Conservation (phyloP, 1,140 invertebrate species). For the Zophobas atratus region DNA sequence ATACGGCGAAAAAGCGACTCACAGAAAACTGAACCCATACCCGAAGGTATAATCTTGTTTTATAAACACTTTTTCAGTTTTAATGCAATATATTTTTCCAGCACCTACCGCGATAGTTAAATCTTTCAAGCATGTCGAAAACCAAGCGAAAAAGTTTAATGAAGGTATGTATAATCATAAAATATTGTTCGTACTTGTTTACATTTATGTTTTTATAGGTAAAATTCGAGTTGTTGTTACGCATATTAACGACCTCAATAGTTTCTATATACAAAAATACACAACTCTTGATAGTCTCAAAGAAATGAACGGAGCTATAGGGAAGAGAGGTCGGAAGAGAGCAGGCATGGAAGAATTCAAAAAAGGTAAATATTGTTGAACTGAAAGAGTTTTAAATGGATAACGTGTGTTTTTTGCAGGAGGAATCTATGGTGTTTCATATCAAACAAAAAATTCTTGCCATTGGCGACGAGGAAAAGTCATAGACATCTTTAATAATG, state of each 20-base stretch:
- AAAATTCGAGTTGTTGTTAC: neutral
- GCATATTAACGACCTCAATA: constrained; percentile 30
- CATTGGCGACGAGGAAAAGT: constrained; percentile 54
- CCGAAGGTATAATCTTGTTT: constrained; percentile 5
- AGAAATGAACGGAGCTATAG: neutral
- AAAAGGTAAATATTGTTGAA: neutral
- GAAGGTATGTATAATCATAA: too few relatives aligned
- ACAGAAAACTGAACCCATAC: constrained; percentile 11
- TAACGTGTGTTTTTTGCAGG: constrained; percentile 45
- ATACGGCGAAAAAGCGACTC: constrained; percentile 47
- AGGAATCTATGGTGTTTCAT: constrained; percentile 51
- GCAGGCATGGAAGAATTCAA: constrained; percentile 2
- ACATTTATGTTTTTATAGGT: constrained; percentile 5
- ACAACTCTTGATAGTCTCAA: neutral
- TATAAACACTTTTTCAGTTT: too few relatives aligned
- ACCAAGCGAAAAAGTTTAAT: too few relatives aligned
- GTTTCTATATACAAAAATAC: constrained; percentile 35
- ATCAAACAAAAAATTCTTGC: constrained; percentile 36
- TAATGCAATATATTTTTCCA: too few relatives aligned
- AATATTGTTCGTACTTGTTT: neutral
- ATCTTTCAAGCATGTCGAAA: too few relatives aligned
- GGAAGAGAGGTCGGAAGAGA: neutral
- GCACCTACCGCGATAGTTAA: too few relatives aligned
- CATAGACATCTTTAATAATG: constrained; percentile 43
- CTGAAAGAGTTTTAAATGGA: too few relatives aligned